A percentile compares a stretch with the other conserved stretches of the same genome.
Conservation (phyloP, 2,888 invertebrate species). For the Napeogenes sylphis region DNA sequence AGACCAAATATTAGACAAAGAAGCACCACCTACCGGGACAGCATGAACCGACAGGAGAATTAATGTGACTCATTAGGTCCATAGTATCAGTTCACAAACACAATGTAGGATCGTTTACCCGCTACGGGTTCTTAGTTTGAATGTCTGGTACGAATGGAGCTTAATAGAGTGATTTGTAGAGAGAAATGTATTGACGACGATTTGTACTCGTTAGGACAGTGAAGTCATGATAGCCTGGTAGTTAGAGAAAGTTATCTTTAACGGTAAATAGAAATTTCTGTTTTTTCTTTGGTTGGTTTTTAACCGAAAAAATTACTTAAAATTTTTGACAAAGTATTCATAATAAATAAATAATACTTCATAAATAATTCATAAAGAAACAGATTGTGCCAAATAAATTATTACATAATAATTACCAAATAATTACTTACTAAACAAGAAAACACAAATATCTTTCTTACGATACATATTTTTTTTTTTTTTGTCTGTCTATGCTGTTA, state of each 20-base stretch:
- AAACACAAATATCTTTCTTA: too few relatives aligned
- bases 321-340: too few relatives aligned
- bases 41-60: slow-evolving; percentile 36
- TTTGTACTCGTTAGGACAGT: slow-evolving; percentile 17
- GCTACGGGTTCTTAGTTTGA: slow-evolving; percentile 34
- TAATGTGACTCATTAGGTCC: slow-evolving; percentile 45
- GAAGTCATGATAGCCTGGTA: slow-evolving; percentile 6
- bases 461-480: too few relatives aligned
- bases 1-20: slow-evolving; percentile 7
- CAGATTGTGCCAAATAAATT: too few relatives aligned
- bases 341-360: too few relatives aligned
- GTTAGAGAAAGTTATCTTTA: slow-evolving; percentile 12
- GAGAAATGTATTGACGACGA: slow-evolving; percentile 23
- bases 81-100: slow-evolving; percentile 30
- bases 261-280: neutral
- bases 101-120: slow-evolving; percentile 36
- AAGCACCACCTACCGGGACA: slow-evolving; percentile 38
- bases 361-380: too few relatives aligned
- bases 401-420: too few relatives aligned
- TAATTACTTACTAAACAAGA: too few relatives aligned
- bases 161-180: slow-evolving; percentile 27
- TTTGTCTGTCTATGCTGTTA: too few relatives aligned
- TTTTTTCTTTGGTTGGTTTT: too few relatives aligned
- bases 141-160: slow-evolving; percentile 26
- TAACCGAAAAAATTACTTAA: neutral